Conservation (phyloP, 2,797 vertebrate genomes). For the Heteromormyrus szaboi region DNA sequence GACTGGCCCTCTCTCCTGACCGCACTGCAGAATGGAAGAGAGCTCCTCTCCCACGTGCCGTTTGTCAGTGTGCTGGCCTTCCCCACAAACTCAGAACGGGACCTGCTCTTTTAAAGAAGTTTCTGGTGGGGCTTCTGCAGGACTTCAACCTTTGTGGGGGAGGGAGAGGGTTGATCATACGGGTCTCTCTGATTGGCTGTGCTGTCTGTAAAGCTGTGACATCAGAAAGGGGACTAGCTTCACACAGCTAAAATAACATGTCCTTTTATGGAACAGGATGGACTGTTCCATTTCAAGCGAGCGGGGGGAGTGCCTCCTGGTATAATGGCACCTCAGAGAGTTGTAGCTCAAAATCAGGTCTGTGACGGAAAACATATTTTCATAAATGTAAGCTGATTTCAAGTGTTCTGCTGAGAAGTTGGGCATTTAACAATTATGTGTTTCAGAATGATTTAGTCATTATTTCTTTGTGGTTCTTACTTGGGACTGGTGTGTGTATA, state of each 20-base stretch:
- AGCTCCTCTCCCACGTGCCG: not conserved
- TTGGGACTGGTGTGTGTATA: not conserved
- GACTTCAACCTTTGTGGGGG: not conserved
- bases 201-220: constrained; percentile 3
- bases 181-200: constrained; percentile 8
- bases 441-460: not conserved
- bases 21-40: not conserved
- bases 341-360: not conserved
- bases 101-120: constrained; percentile 15
- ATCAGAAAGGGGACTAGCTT: constrained; percentile 11
- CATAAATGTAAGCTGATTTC: not conserved
- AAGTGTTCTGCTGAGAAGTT: not conserved
- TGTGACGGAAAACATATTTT: not conserved
- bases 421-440: not conserved
- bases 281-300: constrained; percentile 15
- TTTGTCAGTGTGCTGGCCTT: not conserved
- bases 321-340: not conserved
- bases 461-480: not conserved
- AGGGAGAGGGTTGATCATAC: not conserved
- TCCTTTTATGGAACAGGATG: constrained; percentile 22
- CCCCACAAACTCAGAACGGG: not conserved
- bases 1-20: not conserved
- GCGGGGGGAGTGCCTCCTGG: not conserved
- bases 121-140: not conserved
- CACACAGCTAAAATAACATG: constrained; percentile 16